These are phyloP conservation scores for Diplogasteroides magnus DNA, from an alignment of 1,140 invertebrate species.

Conservation along the genomic window DNA sequence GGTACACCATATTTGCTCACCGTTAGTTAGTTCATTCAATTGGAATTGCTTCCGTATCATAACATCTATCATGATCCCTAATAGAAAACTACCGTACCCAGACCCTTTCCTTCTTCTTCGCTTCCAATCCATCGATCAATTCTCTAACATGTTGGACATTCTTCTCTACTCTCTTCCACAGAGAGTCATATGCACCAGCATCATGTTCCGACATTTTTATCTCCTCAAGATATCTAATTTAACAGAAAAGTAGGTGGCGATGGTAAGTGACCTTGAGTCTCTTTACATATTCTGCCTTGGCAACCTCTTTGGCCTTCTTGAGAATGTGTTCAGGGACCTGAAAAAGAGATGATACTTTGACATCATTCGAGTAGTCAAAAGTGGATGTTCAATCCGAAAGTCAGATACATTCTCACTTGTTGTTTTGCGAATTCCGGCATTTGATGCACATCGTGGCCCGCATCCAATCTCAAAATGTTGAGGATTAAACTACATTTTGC, in stretches of 20 bases:
- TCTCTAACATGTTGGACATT: slow-evolving; percentile 65
- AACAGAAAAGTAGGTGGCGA: slow-evolving; percentile 17
- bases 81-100: slow-evolving; percentile 66
- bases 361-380: too few species aligned
- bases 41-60: not conserved
- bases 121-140: slow-evolving; percentile 65
- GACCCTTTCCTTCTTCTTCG: slow-evolving; percentile 84
- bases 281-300: slow-evolving; percentile 78
- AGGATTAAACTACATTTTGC: too few species aligned
- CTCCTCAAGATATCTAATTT: slow-evolving; percentile 66
- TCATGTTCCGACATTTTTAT: slow-evolving; percentile 93
- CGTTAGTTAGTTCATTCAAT: too few species aligned
- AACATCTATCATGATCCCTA: not conserved
- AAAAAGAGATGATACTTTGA: not conserved
- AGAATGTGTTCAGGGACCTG: slow-evolving; percentile 74
- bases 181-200: slow-evolving; percentile 76
- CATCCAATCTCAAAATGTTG: slow-evolving; percentile 67
- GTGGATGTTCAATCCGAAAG: too few species aligned
- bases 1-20: too few species aligned
- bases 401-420: slow-evolving; percentile 49
- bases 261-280: slow-evolving; percentile 50
- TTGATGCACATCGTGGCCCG: slow-evolving; percentile 84
- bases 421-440: slow-evolving; percentile 83
- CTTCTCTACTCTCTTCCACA: slow-evolving; percentile 70
- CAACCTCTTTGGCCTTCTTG: slow-evolving; percentile 85